Percentiles rank a stretch among this genome's conserved stretches.
Evolutionary conservation across 2,888 invertebrate genomes (phyloP).

Genomic region (Thera obeliscata): DNA sequence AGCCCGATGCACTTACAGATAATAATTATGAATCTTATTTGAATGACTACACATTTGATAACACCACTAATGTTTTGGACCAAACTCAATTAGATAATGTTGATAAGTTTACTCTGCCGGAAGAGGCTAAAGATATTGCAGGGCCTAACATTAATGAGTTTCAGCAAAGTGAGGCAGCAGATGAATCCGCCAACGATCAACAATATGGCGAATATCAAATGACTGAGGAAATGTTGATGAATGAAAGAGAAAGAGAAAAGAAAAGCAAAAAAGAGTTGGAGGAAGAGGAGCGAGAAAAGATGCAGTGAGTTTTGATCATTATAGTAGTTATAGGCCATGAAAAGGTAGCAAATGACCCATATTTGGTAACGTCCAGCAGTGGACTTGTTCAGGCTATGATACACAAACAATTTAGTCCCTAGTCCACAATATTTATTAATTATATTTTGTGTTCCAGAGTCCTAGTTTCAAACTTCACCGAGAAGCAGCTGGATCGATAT

Average conservation of each 20-base stretch:
- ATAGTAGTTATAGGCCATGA: neutral
- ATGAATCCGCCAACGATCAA: conserved; percentile 30
- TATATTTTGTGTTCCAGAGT: conserved; percentile 86
- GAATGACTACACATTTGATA: conserved; percentile 72
- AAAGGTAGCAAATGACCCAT: too few relatives aligned
- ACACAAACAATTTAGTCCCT: neutral
- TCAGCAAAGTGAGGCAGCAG: conserved; percentile 61
- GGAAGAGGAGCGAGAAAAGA: conserved; percentile 97
- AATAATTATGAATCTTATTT: conserved; percentile 70
- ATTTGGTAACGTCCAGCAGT: too few relatives aligned
- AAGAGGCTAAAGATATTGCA: conserved; percentile 52
- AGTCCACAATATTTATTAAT: too few relatives aligned
- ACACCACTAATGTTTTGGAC: conserved; percentile 55
- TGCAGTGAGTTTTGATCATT: conserved; percentile 89
- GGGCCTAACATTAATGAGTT: conserved; percentile 63
- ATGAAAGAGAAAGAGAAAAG: conserved; percentile 87
- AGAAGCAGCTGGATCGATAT: conserved; percentile 98
- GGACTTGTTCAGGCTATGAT: too few relatives aligned
- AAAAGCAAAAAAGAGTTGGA: conserved; percentile 93
- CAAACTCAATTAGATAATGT: conserved; percentile 48
- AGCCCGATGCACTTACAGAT: conserved; percentile 65
- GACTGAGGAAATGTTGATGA: conserved; percentile 73
- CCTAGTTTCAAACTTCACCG: conserved; percentile 98
- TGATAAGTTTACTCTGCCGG: conserved; percentile 51
- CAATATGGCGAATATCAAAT: conserved; percentile 63